Evolutionary conservation across 2,113 vertebrate species (phyloP).

Genomic region (Sigmodon hispidus): DNA sequence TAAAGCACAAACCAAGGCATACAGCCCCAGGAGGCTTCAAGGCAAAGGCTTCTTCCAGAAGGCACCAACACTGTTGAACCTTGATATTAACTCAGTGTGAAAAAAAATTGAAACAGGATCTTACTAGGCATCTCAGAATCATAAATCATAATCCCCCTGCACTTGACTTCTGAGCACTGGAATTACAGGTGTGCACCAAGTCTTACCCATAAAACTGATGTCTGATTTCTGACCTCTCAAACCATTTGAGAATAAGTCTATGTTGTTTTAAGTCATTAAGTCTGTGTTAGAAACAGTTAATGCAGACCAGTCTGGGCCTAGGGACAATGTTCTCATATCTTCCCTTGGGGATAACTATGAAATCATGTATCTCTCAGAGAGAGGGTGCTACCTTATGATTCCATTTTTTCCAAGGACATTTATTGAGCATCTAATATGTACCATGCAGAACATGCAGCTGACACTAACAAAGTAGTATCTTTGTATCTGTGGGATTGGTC

Average conservation of each 20-base stretch:
- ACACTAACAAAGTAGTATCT: neutral
- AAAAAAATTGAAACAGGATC: neutral
- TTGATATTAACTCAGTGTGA: neutral
- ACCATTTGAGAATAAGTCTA: neutral
- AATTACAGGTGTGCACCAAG: neutral
- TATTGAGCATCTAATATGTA: neutral
- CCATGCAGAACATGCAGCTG: neutral
- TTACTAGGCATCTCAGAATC: neutral
- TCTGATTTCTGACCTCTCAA: neutral
- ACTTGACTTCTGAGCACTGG: neutral
- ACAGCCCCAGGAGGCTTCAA: neutral
- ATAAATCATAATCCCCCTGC: neutral
- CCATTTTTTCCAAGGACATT: neutral
- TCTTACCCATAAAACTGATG: neutral
- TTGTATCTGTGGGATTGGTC: neutral
- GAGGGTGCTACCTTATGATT: neutral
- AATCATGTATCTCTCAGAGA: neutral
- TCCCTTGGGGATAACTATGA: neutral
- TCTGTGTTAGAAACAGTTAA: neutral
- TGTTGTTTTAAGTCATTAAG: neutral
- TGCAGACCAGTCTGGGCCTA: neutral
- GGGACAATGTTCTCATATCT: neutral
- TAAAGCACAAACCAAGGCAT: neutral
- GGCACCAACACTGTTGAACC: neutral
- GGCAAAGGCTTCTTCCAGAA: neutral